Conservation (phyloP, 23 tunicate species). For the Halocynthia roretzi region DNA sequence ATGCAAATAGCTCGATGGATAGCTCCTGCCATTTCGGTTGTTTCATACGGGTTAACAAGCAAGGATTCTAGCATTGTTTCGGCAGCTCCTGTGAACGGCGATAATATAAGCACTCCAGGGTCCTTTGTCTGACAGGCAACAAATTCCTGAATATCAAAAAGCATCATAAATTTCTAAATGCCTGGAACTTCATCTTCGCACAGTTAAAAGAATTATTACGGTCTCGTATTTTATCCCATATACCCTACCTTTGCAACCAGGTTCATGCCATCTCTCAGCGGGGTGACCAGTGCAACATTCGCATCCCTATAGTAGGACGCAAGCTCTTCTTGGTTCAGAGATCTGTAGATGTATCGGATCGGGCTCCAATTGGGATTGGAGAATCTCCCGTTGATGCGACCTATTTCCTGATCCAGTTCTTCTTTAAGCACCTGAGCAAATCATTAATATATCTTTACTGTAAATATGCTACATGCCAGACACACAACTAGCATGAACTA, state of each 20-base stretch:
- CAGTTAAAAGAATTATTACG: background rate
- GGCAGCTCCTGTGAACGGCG: constrained; percentile 24
- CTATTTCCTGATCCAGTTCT: constrained; percentile 26
- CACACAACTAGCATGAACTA: too few species aligned
- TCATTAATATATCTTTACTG: background rate
- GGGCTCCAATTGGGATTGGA: constrained; percentile 31
- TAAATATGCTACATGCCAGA: too few species aligned
- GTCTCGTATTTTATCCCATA: background rate
- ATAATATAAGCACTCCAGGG: constrained; percentile 16
- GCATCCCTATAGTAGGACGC: constrained; percentile 24
- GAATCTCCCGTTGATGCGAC: constrained; percentile 24
- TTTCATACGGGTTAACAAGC: constrained; percentile 20
- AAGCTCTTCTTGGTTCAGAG: constrained; percentile 15
- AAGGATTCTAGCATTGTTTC: constrained; percentile 23
- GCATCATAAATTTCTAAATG: background rate
- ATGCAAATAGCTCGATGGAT: constrained; percentile 13
- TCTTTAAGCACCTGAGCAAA: constrained; percentile 19
- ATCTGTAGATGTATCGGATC: constrained; percentile 25
- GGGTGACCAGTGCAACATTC: constrained; percentile 21
- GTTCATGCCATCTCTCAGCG: constrained; percentile 28
- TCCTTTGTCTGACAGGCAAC: constrained; percentile 23
- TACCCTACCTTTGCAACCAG: constrained; percentile 10
- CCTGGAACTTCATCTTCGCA: background rate
- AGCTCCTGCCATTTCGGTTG: constrained; percentile 17
- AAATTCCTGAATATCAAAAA: constrained; percentile 7